Percentiles rank a stretch among this genome's conserved stretches.
phyloP scores from a whole-genome alignment of 1,140 invertebrate species.

The Pantala flavescens region DNA sequence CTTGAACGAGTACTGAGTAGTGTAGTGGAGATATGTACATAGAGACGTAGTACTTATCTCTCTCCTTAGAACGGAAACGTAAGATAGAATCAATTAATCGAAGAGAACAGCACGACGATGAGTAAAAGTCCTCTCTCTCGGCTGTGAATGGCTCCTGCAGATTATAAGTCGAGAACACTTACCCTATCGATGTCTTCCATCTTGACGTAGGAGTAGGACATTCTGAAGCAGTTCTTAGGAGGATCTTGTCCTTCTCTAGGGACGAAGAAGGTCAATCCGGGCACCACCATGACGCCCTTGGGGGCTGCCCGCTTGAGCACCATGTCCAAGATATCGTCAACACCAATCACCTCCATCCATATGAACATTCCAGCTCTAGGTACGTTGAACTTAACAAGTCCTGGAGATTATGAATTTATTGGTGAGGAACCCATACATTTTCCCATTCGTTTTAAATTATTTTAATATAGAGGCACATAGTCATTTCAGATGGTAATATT shows the following conservation, averaged over 20 bases:
- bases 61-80: too few relatives aligned
- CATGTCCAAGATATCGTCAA: conserved; percentile 61
- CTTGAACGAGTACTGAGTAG: too few relatives aligned
- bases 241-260: conserved; percentile 44
- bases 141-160: too few relatives aligned
- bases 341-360: conserved; percentile 57
- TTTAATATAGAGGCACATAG: too few relatives aligned
- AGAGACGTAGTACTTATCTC: too few relatives aligned
- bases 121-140: too few relatives aligned
- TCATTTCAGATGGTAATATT: too few relatives aligned
- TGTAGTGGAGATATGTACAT: too few relatives aligned
- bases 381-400: conserved; percentile 51
- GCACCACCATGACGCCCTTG: conserved; percentile 52
- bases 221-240: background rate
- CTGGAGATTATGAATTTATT: conserved; percentile 24
- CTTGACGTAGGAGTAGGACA: background rate
- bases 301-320: conserved; percentile 48
- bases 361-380: conserved; percentile 66
- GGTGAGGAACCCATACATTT: too few relatives aligned
- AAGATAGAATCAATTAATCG: too few relatives aligned
- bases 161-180: background rate
- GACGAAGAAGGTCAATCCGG: conserved; percentile 56
- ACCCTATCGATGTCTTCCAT: background rate
- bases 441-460: too few relatives aligned
- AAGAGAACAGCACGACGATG: too few relatives aligned